Conservation (phyloP, 2,888 invertebrate genomes). For the Drosophila diplacantha region DNA sequence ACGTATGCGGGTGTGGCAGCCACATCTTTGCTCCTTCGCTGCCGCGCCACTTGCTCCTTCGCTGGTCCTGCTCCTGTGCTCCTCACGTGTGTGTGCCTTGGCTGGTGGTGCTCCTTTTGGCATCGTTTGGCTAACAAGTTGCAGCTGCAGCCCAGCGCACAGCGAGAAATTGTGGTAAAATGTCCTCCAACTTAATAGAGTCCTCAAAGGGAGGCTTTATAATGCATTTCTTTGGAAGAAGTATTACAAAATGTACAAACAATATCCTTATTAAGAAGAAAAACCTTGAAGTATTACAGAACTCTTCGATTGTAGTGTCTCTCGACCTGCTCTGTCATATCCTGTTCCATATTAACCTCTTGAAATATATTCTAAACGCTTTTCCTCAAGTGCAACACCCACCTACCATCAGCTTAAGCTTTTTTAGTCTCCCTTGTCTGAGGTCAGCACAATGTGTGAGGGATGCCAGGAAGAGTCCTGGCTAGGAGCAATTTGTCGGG, state of each 20-base stretch:
- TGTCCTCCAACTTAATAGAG: too few relatives aligned
- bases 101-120: slow-evolving; percentile 2
- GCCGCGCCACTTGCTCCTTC: neutral
- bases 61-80: slow-evolving; percentile 23
- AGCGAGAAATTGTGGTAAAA: neutral
- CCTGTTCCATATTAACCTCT: too few relatives aligned
- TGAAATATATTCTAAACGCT: too few relatives aligned
- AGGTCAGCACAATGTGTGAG: slow-evolving; percentile 46
- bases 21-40: slow-evolving; percentile 15
- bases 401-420: neutral
- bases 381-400: slow-evolving; percentile 6
- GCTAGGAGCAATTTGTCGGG: slow-evolving; percentile 50
- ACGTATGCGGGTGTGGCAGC: slow-evolving; percentile 32
- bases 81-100: too few relatives aligned
- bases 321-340: too few relatives aligned
- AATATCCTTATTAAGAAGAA: too few relatives aligned
- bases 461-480: slow-evolving; percentile 26
- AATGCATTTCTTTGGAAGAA: too few relatives aligned
- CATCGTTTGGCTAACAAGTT: slow-evolving; percentile 49
- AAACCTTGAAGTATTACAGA: too few relatives aligned
- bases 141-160: slow-evolving; percentile 40
- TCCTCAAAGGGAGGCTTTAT: too few relatives aligned
- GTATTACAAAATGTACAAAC: too few relatives aligned
- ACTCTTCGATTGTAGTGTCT: too few relatives aligned
- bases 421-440: slow-evolving; percentile 35